Evolutionary conservation across 2,888 invertebrate genomes (phyloP).

Genomic region (Pandemis corylana): DNA sequence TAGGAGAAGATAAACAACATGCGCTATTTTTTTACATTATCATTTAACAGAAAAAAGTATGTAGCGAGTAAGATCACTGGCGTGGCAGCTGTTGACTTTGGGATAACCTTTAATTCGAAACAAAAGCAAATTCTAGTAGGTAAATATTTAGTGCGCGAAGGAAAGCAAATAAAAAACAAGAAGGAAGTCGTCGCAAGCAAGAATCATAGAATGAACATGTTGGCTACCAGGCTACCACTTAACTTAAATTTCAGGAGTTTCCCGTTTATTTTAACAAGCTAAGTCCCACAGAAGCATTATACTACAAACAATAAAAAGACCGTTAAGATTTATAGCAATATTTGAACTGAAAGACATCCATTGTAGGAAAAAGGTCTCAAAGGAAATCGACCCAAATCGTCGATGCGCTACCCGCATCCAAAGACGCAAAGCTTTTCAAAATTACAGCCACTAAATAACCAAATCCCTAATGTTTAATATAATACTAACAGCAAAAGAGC

Average conservation of each 20-base stretch:
- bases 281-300: neutral
- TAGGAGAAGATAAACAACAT: neutral
- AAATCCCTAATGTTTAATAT: slow-evolving; percentile 15
- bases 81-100: too few relatives aligned
- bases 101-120: too few relatives aligned
- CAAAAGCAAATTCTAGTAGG: too few relatives aligned
- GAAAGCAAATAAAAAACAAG: too few relatives aligned
- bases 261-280: too few relatives aligned
- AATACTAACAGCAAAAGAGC: slow-evolving; percentile 20
- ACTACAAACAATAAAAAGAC: neutral
- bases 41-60: neutral
- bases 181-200: neutral
- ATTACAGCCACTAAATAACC: slow-evolving; percentile 12
- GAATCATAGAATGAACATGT: neutral
- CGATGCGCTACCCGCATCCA: neutral
- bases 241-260: neutral
- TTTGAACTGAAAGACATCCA: slow-evolving; percentile 1
- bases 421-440: neutral
- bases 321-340: neutral
- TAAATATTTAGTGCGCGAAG: too few relatives aligned
- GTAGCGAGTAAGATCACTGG: too few relatives aligned
- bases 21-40: neutral
- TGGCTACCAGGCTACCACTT: neutral
- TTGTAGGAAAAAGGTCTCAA: neutral
- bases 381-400: neutral